phyloP scores from a whole-genome alignment of 1,140 invertebrate genomes.

The Zelostemma sp. region DNA sequence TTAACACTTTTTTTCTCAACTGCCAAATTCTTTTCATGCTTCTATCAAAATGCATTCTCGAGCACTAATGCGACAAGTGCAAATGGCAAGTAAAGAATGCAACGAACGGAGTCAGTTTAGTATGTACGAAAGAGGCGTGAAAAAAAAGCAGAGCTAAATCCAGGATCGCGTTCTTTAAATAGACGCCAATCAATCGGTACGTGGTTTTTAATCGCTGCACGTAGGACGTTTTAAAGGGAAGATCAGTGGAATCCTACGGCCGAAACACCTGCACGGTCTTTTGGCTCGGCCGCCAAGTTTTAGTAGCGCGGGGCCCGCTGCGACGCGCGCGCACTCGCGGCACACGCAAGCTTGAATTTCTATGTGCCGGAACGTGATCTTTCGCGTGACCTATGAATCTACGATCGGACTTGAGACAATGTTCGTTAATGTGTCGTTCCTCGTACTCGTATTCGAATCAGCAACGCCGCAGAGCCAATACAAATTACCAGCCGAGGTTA shows the following conservation, averaged over 20 bases:
- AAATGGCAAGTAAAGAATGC: no score
- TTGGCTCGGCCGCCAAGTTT: slow-evolving; percentile 21
- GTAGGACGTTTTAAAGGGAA: slow-evolving; percentile 31
- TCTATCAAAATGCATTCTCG: no score
- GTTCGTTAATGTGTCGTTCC: slow-evolving; percentile 12
- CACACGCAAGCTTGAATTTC: slow-evolving; percentile 2
- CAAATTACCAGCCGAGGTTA: slow-evolving; percentile 22
- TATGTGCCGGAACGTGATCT: slow-evolving; percentile 5
- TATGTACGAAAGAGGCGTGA: no score
- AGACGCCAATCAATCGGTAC: slow-evolving; percentile 24
- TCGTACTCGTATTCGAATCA: slow-evolving; percentile 9
- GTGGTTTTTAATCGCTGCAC: slow-evolving; percentile 38
- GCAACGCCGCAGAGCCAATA: slow-evolving; percentile 15
- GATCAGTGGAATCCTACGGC: slow-evolving; percentile 29
- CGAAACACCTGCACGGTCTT: slow-evolving; percentile 28
- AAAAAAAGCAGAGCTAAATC: slow-evolving; percentile 21
- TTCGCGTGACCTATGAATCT: slow-evolving; percentile 13
- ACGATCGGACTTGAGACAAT: slow-evolving; percentile 8
- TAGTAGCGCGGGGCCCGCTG: slow-evolving; percentile 6
- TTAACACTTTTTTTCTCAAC: no score
- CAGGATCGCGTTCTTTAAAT: slow-evolving; percentile 37
- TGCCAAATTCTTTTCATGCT: no score
- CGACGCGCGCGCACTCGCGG: background rate
- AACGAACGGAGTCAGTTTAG: no score
- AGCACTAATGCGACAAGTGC: no score